These are phyloP conservation scores for Thymelicus sylvestris DNA, from an alignment of 2,888 invertebrate genomes.

Conservation along the genomic window DNA sequence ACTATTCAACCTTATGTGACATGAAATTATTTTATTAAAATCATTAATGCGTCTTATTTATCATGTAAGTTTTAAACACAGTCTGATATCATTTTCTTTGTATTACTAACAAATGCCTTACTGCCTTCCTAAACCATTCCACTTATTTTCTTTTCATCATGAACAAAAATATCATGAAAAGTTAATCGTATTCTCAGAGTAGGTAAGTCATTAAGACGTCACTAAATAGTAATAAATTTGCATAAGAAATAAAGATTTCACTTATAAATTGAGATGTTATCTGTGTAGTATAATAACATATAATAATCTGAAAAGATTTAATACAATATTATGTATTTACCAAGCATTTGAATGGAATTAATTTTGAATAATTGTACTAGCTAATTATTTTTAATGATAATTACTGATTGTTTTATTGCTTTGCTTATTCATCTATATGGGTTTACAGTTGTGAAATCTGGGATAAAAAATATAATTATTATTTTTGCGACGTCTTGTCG, in stretches of 20 bases:
- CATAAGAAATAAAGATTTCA: constrained; percentile 30
- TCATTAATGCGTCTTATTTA: too few relatives aligned
- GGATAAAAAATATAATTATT: neutral
- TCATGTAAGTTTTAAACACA: too few relatives aligned
- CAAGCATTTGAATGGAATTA: constrained; percentile 26
- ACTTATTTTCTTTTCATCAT: too few relatives aligned
- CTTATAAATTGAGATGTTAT: constrained; percentile 32
- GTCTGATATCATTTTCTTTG: too few relatives aligned
- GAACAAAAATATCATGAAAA: too few relatives aligned
- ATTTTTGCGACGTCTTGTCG: neutral
- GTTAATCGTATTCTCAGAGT: too few relatives aligned
- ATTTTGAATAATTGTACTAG: constrained; percentile 17
- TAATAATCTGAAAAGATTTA: constrained; percentile 20
- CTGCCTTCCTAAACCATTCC: too few relatives aligned
- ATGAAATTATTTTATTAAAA: too few relatives aligned
- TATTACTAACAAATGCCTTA: too few relatives aligned
- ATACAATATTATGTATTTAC: constrained; percentile 21
- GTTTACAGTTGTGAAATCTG: constrained; percentile 17
- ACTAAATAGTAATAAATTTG: constrained; percentile 21
- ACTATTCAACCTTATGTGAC: too few relatives aligned
- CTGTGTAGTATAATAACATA: constrained; percentile 14
- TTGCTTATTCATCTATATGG: constrained; percentile 27
- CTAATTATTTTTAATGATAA: constrained; percentile 21
- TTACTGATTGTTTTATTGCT: constrained; percentile 6
- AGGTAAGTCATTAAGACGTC: constrained; percentile 12